Evolutionary conservation across 2,797 vertebrate genomes (phyloP).

Genomic region (Tangara arthus): DNA sequence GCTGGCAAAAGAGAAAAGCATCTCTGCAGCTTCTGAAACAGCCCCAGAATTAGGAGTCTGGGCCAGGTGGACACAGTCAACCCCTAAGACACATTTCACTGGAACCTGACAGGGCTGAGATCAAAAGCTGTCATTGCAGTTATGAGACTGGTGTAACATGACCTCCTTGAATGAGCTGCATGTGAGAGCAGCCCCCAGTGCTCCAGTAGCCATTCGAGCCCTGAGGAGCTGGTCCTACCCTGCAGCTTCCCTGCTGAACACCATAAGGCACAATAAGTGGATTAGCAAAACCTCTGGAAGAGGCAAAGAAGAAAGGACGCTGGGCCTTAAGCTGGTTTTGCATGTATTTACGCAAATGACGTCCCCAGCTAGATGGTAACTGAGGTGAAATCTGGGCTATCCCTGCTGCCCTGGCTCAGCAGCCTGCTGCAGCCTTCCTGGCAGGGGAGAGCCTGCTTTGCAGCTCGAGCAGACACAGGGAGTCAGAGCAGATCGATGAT

Average conservation of each 20-base stretch:
- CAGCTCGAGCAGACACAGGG: background rate
- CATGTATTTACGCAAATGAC: background rate
- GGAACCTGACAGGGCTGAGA: background rate
- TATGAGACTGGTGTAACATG: fast-evolving
- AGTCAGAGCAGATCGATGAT: background rate
- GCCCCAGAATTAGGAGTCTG: background rate
- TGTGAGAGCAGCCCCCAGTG: background rate
- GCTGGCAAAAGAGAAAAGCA: background rate
- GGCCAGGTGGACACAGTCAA: background rate
- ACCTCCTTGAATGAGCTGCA: background rate
- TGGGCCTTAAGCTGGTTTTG: background rate
- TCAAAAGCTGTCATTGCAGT: background rate
- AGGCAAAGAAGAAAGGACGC: background rate
- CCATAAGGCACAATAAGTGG: background rate
- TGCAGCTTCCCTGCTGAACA: background rate
- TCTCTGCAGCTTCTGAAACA: background rate
- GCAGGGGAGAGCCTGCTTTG: background rate
- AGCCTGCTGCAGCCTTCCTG: background rate
- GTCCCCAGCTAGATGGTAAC: background rate
- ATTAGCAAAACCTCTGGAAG: constrained; percentile 8
- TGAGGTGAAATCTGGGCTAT: background rate
- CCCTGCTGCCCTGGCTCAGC: background rate
- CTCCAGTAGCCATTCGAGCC: background rate
- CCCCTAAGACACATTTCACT: background rate
- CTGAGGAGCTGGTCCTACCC: background rate